These are phyloP conservation scores for Metaphire vulgaris DNA, from an alignment of 1,140 invertebrate species.

Conservation along the genomic window DNA sequence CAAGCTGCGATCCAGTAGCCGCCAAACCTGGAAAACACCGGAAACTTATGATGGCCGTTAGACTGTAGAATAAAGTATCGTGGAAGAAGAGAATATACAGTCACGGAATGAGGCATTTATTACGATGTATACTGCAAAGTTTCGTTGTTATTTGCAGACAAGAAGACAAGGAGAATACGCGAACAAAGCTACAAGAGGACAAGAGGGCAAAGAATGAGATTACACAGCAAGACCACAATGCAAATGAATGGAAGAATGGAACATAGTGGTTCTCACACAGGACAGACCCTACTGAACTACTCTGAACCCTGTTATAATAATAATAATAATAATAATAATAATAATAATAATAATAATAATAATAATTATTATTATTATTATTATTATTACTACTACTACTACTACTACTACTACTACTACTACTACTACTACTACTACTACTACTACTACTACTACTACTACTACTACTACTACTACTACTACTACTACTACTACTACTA, in stretches of 20 bases:
- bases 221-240: not conserved
- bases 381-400: not conserved
- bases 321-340: not conserved
- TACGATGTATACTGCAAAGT: too few species aligned
- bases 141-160: too few species aligned
- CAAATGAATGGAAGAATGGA: not conserved
- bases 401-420: constrained; percentile 3
- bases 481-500: constrained; percentile 19
- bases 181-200: not conserved
- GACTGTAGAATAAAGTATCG: too few species aligned
- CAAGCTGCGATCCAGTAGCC: not conserved
- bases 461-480: constrained; percentile 19
- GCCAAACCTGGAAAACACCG: too few species aligned
- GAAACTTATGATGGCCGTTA: too few species aligned
- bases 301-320: not conserved
- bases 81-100: too few species aligned
- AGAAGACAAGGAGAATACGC: not conserved
- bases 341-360: not conserved
- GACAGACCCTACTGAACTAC: not conserved
- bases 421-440: constrained; percentile 18
- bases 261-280: not conserved
- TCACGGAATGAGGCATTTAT: too few species aligned
- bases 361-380: not conserved
- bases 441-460: constrained; percentile 18
- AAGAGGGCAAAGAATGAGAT: not conserved